Conservation (phyloP, 2,113 vertebrate species). For the Pan troglodytes region DNA sequence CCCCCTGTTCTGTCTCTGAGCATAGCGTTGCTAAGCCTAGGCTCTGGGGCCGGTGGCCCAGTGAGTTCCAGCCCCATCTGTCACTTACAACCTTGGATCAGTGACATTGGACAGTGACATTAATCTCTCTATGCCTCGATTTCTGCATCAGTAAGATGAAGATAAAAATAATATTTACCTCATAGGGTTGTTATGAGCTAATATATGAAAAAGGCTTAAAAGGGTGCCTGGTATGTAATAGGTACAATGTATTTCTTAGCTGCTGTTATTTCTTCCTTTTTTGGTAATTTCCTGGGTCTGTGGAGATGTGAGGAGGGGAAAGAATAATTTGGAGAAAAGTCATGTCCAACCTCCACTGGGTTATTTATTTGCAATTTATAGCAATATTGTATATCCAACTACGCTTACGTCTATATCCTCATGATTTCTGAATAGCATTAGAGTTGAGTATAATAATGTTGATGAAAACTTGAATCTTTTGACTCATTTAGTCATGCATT, state of each 20-base stretch:
- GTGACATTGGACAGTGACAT: neutral
- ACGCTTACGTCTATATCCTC: neutral
- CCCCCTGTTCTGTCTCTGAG: neutral
- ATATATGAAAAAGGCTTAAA: neutral
- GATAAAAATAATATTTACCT: neutral
- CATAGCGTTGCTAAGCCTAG: rapidly evolving
- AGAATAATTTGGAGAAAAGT: neutral
- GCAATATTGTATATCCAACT: neutral
- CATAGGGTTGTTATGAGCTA: neutral
- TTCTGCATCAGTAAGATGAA: neutral
- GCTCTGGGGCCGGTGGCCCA: neutral
- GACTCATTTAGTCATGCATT: neutral
- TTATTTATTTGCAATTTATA: neutral
- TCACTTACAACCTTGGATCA: neutral
- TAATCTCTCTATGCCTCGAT: neutral
- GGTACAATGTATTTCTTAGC: neutral
- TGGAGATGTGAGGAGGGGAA: neutral
- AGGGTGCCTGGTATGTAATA: neutral
- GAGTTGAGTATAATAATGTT: neutral
- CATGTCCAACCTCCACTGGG: neutral
- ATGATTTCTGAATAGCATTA: neutral
- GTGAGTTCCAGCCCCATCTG: neutral
- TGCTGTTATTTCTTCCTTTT: neutral
- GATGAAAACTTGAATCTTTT: neutral
- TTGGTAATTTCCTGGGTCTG: neutral